phyloP scores from a whole-genome alignment of 2,888 invertebrate genomes.

The Noctuana brunneofusca region DNA sequence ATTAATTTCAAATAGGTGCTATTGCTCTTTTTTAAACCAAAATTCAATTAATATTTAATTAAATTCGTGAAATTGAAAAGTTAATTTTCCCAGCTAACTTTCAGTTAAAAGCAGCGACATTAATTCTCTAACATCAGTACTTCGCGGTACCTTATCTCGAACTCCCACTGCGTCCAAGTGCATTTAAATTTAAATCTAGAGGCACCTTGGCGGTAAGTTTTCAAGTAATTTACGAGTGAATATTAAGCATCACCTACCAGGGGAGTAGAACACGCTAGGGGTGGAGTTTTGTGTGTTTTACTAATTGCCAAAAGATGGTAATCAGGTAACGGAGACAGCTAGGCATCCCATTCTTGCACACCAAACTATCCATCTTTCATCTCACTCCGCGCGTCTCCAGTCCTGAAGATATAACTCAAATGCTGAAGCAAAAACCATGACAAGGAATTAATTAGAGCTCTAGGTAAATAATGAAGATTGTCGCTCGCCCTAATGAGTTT shows the following conservation, averaged over 20 bases:
- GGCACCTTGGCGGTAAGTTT: slow-evolving; percentile 78
- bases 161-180: slow-evolving; percentile 59
- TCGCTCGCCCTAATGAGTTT: slow-evolving; percentile 79
- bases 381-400: slow-evolving; percentile 49
- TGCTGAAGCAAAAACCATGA: slow-evolving; percentile 82
- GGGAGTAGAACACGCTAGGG: slow-evolving; percentile 79
- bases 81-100: slow-evolving; percentile 31
- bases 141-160: slow-evolving; percentile 57
- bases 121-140: slow-evolving; percentile 48
- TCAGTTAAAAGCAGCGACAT: slow-evolving; percentile 39
- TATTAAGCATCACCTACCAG: slow-evolving; percentile 82
- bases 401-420: slow-evolving; percentile 76
- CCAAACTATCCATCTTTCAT: slow-evolving; percentile 43
- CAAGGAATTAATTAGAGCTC: slow-evolving; percentile 82
- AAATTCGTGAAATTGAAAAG: slow-evolving; percentile 6
- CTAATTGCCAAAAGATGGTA: slow-evolving; percentile 85
- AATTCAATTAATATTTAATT: slow-evolving; percentile 2
- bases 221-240: slow-evolving; percentile 80
- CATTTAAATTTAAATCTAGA: slow-evolving; percentile 69
- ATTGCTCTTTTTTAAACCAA: too few relatives aligned
- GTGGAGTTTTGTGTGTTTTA: slow-evolving; percentile 85
- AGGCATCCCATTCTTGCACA: slow-evolving; percentile 51
- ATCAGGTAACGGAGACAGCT: slow-evolving; percentile 73
- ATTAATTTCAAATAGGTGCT: too few relatives aligned
- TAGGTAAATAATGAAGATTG: slow-evolving; percentile 83